These are phyloP conservation scores for Martes martes DNA, from an alignment of 2,113 vertebrate genomes.

Conservation along the genomic window DNA sequence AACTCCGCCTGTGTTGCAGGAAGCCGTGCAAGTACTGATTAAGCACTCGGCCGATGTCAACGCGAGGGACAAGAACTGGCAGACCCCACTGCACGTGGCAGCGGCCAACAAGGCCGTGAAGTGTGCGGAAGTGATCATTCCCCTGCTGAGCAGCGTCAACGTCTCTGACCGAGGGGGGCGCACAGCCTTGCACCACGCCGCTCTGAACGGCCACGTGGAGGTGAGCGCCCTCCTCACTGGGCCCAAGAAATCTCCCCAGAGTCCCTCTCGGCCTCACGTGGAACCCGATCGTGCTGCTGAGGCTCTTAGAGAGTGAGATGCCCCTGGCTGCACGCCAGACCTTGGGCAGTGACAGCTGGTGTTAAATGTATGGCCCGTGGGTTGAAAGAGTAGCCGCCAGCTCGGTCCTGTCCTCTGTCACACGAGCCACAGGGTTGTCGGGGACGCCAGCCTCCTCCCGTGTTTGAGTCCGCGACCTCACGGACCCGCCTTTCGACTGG, in stretches of 20 bases:
- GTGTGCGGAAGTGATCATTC: slow-evolving; percentile 94
- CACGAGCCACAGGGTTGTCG: background rate
- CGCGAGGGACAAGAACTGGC: slow-evolving; percentile 98
- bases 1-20: slow-evolving; percentile 79
- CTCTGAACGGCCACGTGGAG: slow-evolving; percentile 96
- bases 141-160: slow-evolving; percentile 94
- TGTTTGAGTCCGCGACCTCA: background rate
- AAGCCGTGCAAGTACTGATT: slow-evolving; percentile 93
- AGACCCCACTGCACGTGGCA: slow-evolving; percentile 95
- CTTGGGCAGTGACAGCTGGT: background rate
- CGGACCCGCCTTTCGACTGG: background rate
- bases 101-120: slow-evolving; percentile 94
- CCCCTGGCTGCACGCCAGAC: background rate
- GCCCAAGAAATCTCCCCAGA: too few species aligned
- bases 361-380: background rate
- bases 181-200: slow-evolving; percentile 95
- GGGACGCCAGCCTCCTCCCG: background rate
- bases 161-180: slow-evolving; percentile 95
- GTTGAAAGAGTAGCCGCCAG: background rate
- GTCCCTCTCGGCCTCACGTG: background rate
- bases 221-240: slow-evolving; percentile 67
- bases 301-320: background rate
- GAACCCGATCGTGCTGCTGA: background rate
- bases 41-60: slow-evolving; percentile 97
- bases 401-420: background rate